Base-by-base conservation (phyloP, 2,113 vertebrate species). In the Phylloscopus trochiloides region DNA sequence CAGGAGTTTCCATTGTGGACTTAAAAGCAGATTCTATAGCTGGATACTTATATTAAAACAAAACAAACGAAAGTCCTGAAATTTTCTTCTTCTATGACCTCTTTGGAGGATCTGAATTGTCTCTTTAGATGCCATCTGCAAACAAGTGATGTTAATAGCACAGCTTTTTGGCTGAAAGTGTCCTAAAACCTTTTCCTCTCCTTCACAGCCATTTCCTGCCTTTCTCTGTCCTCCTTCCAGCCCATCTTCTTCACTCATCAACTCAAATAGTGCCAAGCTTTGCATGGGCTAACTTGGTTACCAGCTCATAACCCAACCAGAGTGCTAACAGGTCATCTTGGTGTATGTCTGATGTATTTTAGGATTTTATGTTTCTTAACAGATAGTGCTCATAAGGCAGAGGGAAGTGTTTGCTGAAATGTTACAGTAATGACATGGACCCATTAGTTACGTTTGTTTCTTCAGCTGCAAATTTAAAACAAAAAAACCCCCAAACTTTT, bases 381-480 rank as follows among this genome's bases (percentile, higher is more conserved):
- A 29, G 38, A 52, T 14, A 28, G 25, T 24, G 25, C 59, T 43
- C 12, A 32, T 68, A 42, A 88, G 74, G 57, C n/a, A 90, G 48
- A 66, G 26, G 34, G 36, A 78, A 77, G 16, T 8, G 20, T 63
- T 74, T 88, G 57, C 40, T 74, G 63, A 91, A 91, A 52, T 68
- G 12, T 17, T 50, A 7, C 18, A n/a, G 43, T 54, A 51, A 63
- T 54, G 38, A 36, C 48, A 61, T 51, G 29, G 57, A 87, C 63
- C 87, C 58, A 40, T 71, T 71, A n/a, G 18, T 63, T 82, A 28
- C 22, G 48, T 86, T 94, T 94, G 65, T 92, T 96, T 95, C 62
- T 95, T 94, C 73, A 67, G 52, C 84, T 43, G 40, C 45, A 78
- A 96, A 89, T 92, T 74, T 9, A 7, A 84, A 51, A 43, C 67